Evolutionary conservation across 2,888 invertebrate genomes (phyloP).

Genomic region (Dusona sp.): DNA sequence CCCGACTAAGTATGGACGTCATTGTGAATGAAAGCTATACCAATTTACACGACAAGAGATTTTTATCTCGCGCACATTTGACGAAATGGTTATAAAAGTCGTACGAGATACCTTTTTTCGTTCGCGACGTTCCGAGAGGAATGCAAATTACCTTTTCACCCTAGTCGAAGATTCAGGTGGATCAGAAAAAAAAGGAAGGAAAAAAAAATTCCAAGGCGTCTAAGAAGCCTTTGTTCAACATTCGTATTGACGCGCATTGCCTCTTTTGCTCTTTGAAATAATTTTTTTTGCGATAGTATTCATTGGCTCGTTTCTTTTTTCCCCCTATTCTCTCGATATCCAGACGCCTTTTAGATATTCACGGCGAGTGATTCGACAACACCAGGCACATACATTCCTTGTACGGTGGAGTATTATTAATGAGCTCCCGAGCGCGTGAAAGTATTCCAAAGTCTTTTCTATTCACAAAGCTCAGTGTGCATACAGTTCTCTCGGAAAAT

Average conservation of each 20-base stretch:
- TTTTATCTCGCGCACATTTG: neutral
- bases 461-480: slow-evolving; percentile 53
- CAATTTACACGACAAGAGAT: slow-evolving; percentile 20
- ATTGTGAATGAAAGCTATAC: neutral
- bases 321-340: slow-evolving; percentile 19
- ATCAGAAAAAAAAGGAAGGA: slow-evolving; percentile 2
- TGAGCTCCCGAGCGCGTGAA: slow-evolving; percentile 57
- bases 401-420: slow-evolving; percentile 63
- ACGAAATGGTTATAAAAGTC: slow-evolving; percentile 6
- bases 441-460: slow-evolving; percentile 58
- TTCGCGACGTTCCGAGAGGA: neutral
- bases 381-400: slow-evolving; percentile 35
- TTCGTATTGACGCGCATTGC: slow-evolving; percentile 17
- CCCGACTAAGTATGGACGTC: slow-evolving; percentile 13
- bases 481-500: slow-evolving; percentile 1
- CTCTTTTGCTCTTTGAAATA: slow-evolving; percentile 15
- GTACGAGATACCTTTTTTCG: neutral
- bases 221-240: slow-evolving; percentile 23
- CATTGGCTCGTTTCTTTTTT: slow-evolving; percentile 21
- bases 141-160: slow-evolving; percentile 23
- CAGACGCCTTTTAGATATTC: slow-evolving; percentile 49
- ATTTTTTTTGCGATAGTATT: slow-evolving; percentile 17
- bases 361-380: slow-evolving; percentile 51
- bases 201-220: neutral
- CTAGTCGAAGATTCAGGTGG: neutral